phyloP scores from a whole-genome alignment of 2,113 vertebrate species.

The Zosterops borbonicus region DNA sequence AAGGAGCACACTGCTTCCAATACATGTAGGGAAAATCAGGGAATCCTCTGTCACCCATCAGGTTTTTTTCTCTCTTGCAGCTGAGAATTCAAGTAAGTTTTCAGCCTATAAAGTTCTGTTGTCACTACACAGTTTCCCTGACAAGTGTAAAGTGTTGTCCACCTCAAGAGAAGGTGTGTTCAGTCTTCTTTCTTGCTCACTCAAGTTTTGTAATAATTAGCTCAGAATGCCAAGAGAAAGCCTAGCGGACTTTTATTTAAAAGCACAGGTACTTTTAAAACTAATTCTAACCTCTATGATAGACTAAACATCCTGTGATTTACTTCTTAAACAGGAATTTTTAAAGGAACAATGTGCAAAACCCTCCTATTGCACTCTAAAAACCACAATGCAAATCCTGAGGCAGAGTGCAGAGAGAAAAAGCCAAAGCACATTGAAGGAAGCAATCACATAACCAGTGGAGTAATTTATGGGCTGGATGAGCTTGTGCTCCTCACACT shows the following conservation, averaged over 20 bases:
- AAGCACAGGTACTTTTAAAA: neutral
- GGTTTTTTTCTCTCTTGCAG: neutral
- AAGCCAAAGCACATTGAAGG: neutral
- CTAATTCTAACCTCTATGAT: neutral
- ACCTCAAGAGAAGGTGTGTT: neutral
- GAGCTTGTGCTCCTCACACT: neutral
- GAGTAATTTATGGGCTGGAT: neutral
- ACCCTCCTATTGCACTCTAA: neutral
- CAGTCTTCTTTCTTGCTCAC: neutral
- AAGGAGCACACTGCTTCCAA: neutral
- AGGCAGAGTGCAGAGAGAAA: neutral
- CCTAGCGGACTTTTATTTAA: neutral
- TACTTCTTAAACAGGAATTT: neutral
- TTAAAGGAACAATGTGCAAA: neutral
- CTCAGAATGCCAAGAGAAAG: neutral
- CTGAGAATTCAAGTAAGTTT: neutral
- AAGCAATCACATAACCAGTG: neutral
- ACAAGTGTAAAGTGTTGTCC: neutral
- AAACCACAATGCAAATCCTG: slow-evolving; percentile 5
- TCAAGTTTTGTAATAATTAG: neutral
- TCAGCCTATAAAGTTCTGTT: neutral
- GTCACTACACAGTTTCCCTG: neutral
- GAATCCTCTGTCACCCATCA: neutral
- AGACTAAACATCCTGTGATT: neutral
- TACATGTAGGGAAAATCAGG: neutral